Evolutionary conservation across 2,113 vertebrate species (phyloP).

Genomic region (Scortum barcoo): DNA sequence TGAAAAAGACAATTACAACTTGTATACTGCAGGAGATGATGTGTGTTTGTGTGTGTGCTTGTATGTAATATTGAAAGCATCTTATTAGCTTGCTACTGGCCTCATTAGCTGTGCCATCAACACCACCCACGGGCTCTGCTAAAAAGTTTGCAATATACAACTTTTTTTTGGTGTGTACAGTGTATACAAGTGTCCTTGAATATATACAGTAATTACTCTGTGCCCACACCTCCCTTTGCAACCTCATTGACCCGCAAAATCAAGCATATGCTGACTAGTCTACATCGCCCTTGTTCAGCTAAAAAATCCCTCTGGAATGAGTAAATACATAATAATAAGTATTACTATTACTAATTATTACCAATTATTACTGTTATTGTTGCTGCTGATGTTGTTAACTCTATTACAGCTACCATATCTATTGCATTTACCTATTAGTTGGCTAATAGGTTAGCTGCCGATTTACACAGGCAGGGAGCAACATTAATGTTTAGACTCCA

Average conservation of each 20-base stretch:
- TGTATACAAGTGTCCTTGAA: not conserved
- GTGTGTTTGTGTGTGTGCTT: not conserved
- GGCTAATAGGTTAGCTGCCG: not conserved
- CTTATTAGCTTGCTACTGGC: slow-evolving; percentile 12
- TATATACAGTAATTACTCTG: not conserved
- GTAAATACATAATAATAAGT: not conserved
- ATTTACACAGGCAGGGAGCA: not conserved
- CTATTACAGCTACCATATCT: no score
- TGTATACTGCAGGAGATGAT: not conserved
- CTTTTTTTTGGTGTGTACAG: not conserved
- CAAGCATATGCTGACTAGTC: slow-evolving; percentile 1
- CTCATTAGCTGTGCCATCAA: slow-evolving; percentile 31
- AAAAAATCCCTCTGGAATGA: not conserved
- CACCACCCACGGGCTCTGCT: not conserved
- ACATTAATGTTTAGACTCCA: not conserved
- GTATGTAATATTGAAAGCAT: slow-evolving; percentile 2
- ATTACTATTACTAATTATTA: not conserved
- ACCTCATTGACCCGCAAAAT: slow-evolving; percentile 9
- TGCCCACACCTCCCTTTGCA: not conserved
- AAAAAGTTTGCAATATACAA: not conserved
- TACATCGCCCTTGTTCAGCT: not conserved
- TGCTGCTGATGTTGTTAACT: no score
- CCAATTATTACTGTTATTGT: not conserved
- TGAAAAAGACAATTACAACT: not conserved
- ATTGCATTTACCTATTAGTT: not conserved